phyloP scores from a whole-genome alignment of 2,888 invertebrate species.

The Cylloceria caligata region DNA sequence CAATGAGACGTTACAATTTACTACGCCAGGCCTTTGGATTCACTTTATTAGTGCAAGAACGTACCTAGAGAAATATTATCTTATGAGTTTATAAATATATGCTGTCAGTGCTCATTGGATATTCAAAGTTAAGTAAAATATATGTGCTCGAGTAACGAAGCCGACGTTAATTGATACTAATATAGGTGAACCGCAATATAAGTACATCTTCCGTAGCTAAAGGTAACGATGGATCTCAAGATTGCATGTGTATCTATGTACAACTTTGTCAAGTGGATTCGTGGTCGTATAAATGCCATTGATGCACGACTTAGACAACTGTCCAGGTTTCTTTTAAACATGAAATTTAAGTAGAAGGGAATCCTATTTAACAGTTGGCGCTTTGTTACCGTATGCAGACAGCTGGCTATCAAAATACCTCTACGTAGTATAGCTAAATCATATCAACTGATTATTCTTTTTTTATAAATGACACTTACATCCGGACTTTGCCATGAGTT shows the following conservation, averaged over 20 bases:
- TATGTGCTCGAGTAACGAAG: constrained; percentile 25
- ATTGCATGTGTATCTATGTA: background rate
- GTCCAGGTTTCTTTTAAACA: background rate
- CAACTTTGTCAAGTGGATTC: background rate
- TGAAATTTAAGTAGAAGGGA: background rate
- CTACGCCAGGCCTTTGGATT: background rate
- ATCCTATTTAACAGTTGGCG: background rate
- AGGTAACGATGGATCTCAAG: constrained; percentile 2
- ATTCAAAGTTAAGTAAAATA: constrained; percentile 18
- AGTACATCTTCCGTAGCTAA: constrained; percentile 32
- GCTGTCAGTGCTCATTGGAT: constrained; percentile 11
- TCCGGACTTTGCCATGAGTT: constrained; percentile 7
- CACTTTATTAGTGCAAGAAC: background rate
- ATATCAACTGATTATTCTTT: constrained; percentile 21
- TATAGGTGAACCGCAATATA: constrained; percentile 15
- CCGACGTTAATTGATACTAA: constrained; percentile 5
- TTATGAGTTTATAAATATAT: constrained; percentile 20
- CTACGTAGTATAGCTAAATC: constrained; percentile 26
- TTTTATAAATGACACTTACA: constrained; percentile 49
- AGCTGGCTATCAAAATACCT: constrained; percentile 18
- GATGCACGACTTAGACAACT: background rate
- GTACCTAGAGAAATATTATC: constrained; percentile 10
- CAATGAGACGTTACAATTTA: background rate
- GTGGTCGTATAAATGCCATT: background rate
- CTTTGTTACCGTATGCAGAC: constrained; percentile 5